These are phyloP conservation scores for Drosophila sp. DNA, from an alignment of 1,140 invertebrate species.

Conservation along the genomic window DNA sequence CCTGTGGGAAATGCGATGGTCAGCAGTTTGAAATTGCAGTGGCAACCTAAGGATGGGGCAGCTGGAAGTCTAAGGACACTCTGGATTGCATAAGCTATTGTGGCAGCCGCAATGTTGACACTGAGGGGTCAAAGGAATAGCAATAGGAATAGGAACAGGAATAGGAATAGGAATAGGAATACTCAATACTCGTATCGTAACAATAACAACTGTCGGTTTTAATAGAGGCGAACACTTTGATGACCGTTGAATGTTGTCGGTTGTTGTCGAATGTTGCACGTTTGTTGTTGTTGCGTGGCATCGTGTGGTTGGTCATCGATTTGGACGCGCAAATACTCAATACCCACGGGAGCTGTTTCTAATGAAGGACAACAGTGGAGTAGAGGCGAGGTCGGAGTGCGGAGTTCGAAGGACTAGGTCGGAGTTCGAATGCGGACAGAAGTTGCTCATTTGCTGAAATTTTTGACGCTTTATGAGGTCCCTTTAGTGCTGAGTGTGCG, in stretches of 20 bases:
- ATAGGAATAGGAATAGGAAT: constrained; percentile 10
- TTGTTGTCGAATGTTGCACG: constrained; percentile 6
- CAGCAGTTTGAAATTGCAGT: constrained; percentile 39
- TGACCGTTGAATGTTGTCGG: constrained; percentile 53
- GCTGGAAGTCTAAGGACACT: constrained; percentile 17
- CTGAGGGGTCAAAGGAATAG: constrained; percentile 40
- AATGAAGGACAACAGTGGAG: constrained; percentile 68
- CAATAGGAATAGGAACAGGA: constrained; percentile 9
- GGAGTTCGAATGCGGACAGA: background rate
- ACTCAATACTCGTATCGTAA: background rate
- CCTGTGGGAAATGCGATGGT: constrained; percentile 60
- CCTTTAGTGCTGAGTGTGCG: constrained; percentile 82
- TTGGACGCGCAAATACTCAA: constrained; percentile 57
- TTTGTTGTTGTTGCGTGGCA: constrained; percentile 33
- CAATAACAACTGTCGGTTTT: constrained; percentile 64
- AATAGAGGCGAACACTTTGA: constrained; percentile 76
- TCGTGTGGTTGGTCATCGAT: constrained; percentile 64
- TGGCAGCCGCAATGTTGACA: constrained; percentile 71
- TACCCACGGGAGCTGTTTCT: constrained; percentile 75
- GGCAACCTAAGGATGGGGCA: background rate
- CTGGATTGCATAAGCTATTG: constrained; percentile 49
- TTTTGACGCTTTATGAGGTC: constrained; percentile 83
- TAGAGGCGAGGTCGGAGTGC: no score
- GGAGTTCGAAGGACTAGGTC: background rate
- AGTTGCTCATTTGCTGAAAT: constrained; percentile 74